A percentile compares a stretch with the other conserved stretches of the same genome.
phyloP scores from a whole-genome alignment of 2,113 vertebrate species.

The Nerophis lumbriciformis region DNA sequence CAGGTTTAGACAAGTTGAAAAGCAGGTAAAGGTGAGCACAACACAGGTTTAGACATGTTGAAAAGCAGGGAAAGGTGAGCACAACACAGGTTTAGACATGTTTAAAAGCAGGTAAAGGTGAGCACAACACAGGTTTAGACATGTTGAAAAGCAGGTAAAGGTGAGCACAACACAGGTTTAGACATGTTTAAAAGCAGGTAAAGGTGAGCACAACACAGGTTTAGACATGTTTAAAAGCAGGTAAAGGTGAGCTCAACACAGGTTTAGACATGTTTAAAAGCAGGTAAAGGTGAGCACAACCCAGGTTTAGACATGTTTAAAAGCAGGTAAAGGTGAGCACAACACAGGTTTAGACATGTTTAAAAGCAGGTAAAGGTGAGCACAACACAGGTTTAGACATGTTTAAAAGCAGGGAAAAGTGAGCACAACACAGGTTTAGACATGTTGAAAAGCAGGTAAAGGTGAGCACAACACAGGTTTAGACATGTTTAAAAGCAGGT shows the following conservation, averaged over 20 bases:
- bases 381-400: slow-evolving; percentile 38
- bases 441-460: too few species aligned
- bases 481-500: too few species aligned
- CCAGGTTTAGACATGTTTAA: slow-evolving; percentile 48
- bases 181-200: not conserved
- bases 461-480: too few species aligned
- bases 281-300: not conserved
- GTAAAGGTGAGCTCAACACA: not conserved
- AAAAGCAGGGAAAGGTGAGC: not conserved
- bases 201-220: slow-evolving; percentile 4
- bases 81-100: slow-evolving; percentile 39
- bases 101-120: too few species aligned
- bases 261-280: not conserved
- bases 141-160: too few species aligned
- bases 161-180: slow-evolving; percentile 39
- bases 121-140: too few species aligned
- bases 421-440: slow-evolving; percentile 40
- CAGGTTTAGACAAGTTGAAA: slow-evolving; percentile 50
- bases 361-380: not conserved
- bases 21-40: not conserved
- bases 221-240: not conserved
- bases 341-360: slow-evolving; percentile 51
- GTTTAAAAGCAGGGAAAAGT: not conserved
- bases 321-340: not conserved
- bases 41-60: slow-evolving; percentile 38